These are phyloP conservation scores for Cromileptes altivelis DNA, from an alignment of 2,113 vertebrate species.

Conservation along the genomic window DNA sequence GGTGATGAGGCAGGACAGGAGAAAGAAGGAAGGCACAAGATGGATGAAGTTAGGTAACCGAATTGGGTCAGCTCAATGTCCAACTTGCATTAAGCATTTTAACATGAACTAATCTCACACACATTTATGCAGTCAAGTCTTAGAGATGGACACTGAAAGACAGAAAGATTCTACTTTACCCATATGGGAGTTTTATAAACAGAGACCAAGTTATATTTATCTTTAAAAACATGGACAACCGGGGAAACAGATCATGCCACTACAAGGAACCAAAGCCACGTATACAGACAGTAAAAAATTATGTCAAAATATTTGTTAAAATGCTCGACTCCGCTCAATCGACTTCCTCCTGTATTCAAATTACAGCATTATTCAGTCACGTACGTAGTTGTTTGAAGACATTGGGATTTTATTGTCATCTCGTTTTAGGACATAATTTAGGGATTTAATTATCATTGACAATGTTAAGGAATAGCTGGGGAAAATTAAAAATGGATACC, in stretches of 20 bases:
- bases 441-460: too few relatives aligned
- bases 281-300: too few relatives aligned
- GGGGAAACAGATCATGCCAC: not conserved
- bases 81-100: constrained; percentile 37
- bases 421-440: too few relatives aligned
- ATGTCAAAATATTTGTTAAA: not conserved
- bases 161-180: not conserved
- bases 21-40: not conserved
- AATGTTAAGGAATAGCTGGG: too few relatives aligned
- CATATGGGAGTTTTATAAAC: not conserved
- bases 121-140: constrained; percentile 1
- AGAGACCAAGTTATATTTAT: not conserved
- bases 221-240: not conserved
- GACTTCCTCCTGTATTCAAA: too few relatives aligned
- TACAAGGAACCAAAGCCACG: not conserved
- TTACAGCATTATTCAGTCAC: not conserved
- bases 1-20: not conserved
- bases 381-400: not conserved
- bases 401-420: too few relatives aligned
- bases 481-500: too few relatives aligned
- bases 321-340: not conserved
- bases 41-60: constrained; percentile 26
- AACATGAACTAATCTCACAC: constrained; percentile 10
- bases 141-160: not conserved
- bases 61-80: constrained; percentile 38